phyloP scores from a whole-genome alignment of 1,140 invertebrate species.

The Scaptodrosophila lebanonensis region DNA sequence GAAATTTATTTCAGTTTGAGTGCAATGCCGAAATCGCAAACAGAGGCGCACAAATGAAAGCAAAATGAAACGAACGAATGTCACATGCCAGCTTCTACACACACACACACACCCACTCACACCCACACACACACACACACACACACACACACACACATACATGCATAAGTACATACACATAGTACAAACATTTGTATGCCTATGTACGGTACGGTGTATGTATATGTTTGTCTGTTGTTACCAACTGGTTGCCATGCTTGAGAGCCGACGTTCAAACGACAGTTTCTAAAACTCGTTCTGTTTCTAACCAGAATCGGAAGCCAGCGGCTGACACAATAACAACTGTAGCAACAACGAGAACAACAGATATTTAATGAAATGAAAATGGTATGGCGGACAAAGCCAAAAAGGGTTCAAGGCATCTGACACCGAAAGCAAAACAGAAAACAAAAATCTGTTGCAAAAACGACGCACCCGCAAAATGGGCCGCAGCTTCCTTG shows the following conservation, averaged over 20 bases:
- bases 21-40: slow-evolving; percentile 28
- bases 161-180: not conserved
- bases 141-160: not conserved
- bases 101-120: not conserved
- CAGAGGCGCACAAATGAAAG: slow-evolving; percentile 24
- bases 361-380: not conserved
- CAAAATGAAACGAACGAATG: slow-evolving; percentile 17
- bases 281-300: slow-evolving; percentile 32
- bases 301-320: too few species aligned
- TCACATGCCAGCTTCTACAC: slow-evolving; percentile 16
- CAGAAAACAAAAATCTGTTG: too few species aligned
- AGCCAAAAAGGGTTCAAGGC: slow-evolving; percentile 12
- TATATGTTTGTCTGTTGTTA: too few species aligned
- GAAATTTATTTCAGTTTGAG: slow-evolving; percentile 69
- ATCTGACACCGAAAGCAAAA: not conserved
- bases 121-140: slow-evolving; percentile 29
- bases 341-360: slow-evolving; percentile 24
- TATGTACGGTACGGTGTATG: too few species aligned
- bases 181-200: too few species aligned
- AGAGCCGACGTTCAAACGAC: not conserved
- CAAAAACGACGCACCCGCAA: slow-evolving; percentile 27
- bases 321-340: too few species aligned
- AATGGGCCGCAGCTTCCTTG: slow-evolving; percentile 31
- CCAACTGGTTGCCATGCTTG: not conserved
- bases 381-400: not conserved